Base-by-base conservation (phyloP, 2,888 invertebrate species). In the Cheilosia variabilis region DNA sequence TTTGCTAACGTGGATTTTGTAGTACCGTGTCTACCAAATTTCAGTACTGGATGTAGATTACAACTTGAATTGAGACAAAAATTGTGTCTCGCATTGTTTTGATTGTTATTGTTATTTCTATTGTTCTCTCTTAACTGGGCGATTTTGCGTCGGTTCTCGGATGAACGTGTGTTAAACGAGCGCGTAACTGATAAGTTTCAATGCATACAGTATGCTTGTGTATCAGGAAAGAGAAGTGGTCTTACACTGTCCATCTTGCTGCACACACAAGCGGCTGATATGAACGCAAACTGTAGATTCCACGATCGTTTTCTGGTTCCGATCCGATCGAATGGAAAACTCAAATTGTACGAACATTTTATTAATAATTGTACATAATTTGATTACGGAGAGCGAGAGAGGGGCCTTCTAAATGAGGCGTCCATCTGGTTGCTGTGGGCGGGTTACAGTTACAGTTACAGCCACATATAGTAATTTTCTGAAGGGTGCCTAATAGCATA, bases 241-340 rank as follows among this genome's bases (percentile, higher is more conserved):
- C 17, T 71, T 50, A 50, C 37, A 50, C 58, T 47, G 58, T 22
- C 41, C 50, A 60, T 37, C 27, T 41, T 71, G 58, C 37, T 71
- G 58, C 47, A 60, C 45, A 71, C 24, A 50, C 47, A 27, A 57
- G 55, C 47, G 41, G 17, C 45, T 62, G 47, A 19, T 47, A 45
- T 17, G 27, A 45, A 5, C 24, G n/a, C 6, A 47, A 45, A 27
- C 7, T 47, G 47, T 47, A 31, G 43, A 60, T 24, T 43, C 62
- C 45, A 13, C 47, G 17, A n/a, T 47, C 45, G 43, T 47, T 34
- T 37, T 65, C 50, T 19, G 34, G 34, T 52, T 65, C 7, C 27
- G n/a, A 27, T 65, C 13, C 27, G 9, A 27, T 27, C 10, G 31
- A 31, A 27, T 47, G 31, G 19, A 31, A 60, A 24, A 31, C 22